Evolutionary conservation across 1,140 invertebrate genomes (phyloP).

Genomic region (Drosophila mojavensis): DNA sequence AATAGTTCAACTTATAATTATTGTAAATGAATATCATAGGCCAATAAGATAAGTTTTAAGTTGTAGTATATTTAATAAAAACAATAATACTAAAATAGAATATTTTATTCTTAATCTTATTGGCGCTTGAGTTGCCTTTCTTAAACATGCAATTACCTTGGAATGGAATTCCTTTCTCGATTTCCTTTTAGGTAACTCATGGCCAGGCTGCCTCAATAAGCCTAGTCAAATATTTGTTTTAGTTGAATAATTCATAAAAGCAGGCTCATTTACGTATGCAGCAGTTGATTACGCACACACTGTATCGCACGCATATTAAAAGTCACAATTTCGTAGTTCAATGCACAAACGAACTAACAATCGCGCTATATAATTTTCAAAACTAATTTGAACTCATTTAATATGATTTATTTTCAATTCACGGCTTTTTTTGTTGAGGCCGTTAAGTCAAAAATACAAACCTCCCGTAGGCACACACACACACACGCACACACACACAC

Average conservation of each 20-base stretch:
- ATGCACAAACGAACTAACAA: conserved; percentile 14
- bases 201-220: neutral
- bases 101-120: no score
- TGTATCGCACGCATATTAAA: conserved; percentile 3
- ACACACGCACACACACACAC: neutral
- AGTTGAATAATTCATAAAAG: neutral
- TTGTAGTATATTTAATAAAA: no score
- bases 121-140: no score
- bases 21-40: no score
- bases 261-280: conserved; percentile 28
- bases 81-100: no score
- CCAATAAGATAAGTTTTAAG: no score
- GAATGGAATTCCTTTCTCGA: no score
- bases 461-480: neutral
- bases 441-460: neutral
- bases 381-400: conserved; percentile 51
- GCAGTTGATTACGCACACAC: conserved; percentile 10
- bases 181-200: neutral
- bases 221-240: no score
- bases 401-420: conserved; percentile 37
- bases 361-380: conserved; percentile 44
- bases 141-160: no score
- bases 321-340: conserved; percentile 40
- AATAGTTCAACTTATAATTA: no score
- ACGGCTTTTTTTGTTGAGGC: neutral